Evolutionary conservation across 2,888 invertebrate genomes (phyloP).

Genomic region (Thelaira solivaga): DNA sequence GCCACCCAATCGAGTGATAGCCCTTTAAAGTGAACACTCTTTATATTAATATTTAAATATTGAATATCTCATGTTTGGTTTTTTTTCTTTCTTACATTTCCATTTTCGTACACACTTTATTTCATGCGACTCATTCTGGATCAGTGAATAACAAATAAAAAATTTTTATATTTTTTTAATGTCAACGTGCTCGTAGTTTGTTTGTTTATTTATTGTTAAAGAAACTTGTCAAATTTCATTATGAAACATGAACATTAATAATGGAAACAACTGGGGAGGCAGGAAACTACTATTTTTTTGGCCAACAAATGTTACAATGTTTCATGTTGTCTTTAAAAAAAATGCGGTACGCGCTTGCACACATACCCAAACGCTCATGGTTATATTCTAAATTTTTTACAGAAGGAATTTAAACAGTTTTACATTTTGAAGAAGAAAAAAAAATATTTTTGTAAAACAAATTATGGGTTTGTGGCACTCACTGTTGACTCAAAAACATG

Average conservation of each 20-base stretch:
- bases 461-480: conserved; percentile 58
- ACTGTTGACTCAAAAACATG: conserved; percentile 59
- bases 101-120: too few relatives aligned
- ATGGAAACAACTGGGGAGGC: conserved; percentile 37
- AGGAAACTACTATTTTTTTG: conserved; percentile 13
- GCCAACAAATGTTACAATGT: conserved; percentile 35
- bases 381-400: too few relatives aligned
- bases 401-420: conserved; percentile 7
- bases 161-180: neutral
- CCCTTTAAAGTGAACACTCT: too few relatives aligned
- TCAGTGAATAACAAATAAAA: neutral
- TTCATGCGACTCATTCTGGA: conserved; percentile 29
- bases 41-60: too few relatives aligned
- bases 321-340: conserved; percentile 53
- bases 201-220: conserved; percentile 10
- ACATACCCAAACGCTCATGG: neutral
- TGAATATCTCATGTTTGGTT: too few relatives aligned
- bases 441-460: conserved; percentile 41
- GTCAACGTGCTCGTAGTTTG: neutral
- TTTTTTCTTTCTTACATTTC: conserved; percentile 10
- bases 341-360: neutral
- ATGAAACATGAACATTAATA: conserved; percentile 60
- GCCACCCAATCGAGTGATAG: too few relatives aligned
- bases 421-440: conserved; percentile 21
- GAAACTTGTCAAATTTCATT: conserved; percentile 60